These are phyloP conservation scores for Aleiodes leptofemur DNA, from an alignment of 2,888 invertebrate genomes.

Conservation along the genomic window DNA sequence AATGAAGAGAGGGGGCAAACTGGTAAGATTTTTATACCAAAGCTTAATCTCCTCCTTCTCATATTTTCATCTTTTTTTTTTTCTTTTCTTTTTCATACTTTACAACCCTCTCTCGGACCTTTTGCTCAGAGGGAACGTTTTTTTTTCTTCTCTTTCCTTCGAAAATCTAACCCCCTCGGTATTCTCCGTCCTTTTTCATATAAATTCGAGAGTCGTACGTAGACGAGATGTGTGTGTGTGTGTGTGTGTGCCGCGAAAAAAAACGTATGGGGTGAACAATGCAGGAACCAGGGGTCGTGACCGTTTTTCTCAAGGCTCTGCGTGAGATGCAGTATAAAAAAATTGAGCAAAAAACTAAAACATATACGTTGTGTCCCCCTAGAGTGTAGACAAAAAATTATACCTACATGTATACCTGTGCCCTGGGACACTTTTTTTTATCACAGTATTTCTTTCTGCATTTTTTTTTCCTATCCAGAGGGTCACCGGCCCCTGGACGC, in stretches of 20 bases:
- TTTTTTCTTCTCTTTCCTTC: conserved; percentile 54
- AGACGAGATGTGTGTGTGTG: background rate
- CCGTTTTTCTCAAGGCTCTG: conserved; percentile 50
- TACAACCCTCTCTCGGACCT: conserved; percentile 57
- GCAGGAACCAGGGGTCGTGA: conserved; percentile 44
- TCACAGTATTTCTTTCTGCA: conserved; percentile 49
- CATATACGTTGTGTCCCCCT: conserved; percentile 17
- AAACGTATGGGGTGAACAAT: conserved; percentile 49
- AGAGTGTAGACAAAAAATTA: conserved; percentile 35
- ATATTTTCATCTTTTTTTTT: conserved; percentile 45
- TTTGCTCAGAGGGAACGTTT: conserved; percentile 55
- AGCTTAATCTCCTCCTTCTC: conserved; percentile 52
- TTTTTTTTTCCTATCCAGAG: conserved; percentile 53
- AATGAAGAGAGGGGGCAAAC: conserved; percentile 57
- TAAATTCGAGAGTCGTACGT: conserved; percentile 44
- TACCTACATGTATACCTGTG: too few species aligned
- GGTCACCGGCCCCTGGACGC: background rate
- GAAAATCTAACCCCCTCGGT: conserved; percentile 46
- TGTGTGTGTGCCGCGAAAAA: conserved; percentile 44
- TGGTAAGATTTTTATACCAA: conserved; percentile 64
- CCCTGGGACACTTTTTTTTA: conserved; percentile 42
- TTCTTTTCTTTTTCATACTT: conserved; percentile 33
- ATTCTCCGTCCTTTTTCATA: conserved; percentile 50
- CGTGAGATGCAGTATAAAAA: conserved; percentile 34
- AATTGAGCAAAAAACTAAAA: conserved; percentile 32